Conservation (phyloP, 2,888 invertebrate species). For the Meghimatium bilineatum region DNA sequence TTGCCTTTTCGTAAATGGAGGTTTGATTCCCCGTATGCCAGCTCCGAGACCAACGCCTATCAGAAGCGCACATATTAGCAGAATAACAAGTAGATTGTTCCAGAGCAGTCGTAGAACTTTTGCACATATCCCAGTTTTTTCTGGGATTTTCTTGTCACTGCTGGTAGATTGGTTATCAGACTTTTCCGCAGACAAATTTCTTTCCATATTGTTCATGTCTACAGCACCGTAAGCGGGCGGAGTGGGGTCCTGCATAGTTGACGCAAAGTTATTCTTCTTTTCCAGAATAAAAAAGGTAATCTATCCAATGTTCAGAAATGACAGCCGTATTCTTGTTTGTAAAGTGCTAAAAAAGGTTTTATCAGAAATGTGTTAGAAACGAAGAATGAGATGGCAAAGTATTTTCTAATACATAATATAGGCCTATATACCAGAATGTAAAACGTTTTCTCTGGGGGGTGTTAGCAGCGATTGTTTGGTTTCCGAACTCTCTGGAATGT, state of each 20-base stretch:
- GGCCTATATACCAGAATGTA: too few species aligned
- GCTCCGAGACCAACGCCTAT: conserved; percentile 82
- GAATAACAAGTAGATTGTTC: conserved; percentile 79
- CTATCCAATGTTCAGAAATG: neutral
- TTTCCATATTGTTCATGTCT: neutral
- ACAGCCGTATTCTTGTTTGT: neutral
- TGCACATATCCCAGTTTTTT: conserved; percentile 18
- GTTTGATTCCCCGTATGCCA: conserved; percentile 78
- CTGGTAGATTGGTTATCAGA: neutral
- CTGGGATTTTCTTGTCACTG: neutral
- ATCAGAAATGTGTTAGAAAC: too few species aligned
- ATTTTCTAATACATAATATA: too few species aligned
- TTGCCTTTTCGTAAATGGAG: conserved; percentile 82
- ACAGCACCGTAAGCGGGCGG: conserved; percentile 6
- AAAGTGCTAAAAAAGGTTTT: neutral
- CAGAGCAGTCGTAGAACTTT: conserved; percentile 40
- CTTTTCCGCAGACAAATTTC: neutral
- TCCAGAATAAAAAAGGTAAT: too few species aligned
- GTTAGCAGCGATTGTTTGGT: too few species aligned
- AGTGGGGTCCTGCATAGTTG: neutral
- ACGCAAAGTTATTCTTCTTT: neutral
- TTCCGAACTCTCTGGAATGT: too few species aligned
- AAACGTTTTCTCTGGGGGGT: neutral
- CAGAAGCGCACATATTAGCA: conserved; percentile 80
- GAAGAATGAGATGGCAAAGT: neutral